A percentile compares a stretch with the other conserved stretches of the same genome.
phyloP scores from a whole-genome alignment of 1,140 invertebrate genomes.

The Teleopsis dalmanni region DNA sequence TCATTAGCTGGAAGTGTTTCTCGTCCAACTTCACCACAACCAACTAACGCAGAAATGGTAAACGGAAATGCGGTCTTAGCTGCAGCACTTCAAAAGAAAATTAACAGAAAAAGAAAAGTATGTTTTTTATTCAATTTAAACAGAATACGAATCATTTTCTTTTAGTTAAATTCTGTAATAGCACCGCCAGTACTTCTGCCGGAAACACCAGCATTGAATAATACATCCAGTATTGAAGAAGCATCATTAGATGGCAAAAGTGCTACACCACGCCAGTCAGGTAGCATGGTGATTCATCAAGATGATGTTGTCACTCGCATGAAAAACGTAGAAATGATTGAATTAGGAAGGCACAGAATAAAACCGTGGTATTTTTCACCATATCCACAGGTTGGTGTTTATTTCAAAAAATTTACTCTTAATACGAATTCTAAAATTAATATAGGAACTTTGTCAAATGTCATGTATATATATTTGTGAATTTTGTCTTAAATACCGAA shows the following conservation, averaged over 20 bases:
- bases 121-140: constrained; percentile 5
- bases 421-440: constrained; percentile 33
- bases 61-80: constrained; percentile 72
- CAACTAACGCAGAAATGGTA: constrained; percentile 51
- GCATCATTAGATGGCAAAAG: constrained; percentile 54
- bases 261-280: constrained; percentile 61
- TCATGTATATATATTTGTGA: constrained; percentile 97
- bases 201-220: constrained; percentile 8
- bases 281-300: constrained; percentile 84
- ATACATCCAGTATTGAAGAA: constrained; percentile 30
- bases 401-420: constrained; percentile 20
- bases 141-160: not conserved
- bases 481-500: constrained; percentile 96
- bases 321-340: constrained; percentile 97
- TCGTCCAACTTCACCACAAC: constrained; percentile 56
- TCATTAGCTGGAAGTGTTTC: constrained; percentile 46
- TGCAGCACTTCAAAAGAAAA: constrained; percentile 73
- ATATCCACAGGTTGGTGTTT: constrained; percentile 69
- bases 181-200: not conserved
- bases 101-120: constrained; percentile 62
- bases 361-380: constrained; percentile 99
- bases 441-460: constrained; percentile 74
- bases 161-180: constrained; percentile 6
- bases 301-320: constrained; percentile 93
- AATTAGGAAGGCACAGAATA: constrained; percentile 85